Evolutionary conservation across 1,140 invertebrate genomes (phyloP).

Genomic region (Eupristina koningsbergeri): DNA sequence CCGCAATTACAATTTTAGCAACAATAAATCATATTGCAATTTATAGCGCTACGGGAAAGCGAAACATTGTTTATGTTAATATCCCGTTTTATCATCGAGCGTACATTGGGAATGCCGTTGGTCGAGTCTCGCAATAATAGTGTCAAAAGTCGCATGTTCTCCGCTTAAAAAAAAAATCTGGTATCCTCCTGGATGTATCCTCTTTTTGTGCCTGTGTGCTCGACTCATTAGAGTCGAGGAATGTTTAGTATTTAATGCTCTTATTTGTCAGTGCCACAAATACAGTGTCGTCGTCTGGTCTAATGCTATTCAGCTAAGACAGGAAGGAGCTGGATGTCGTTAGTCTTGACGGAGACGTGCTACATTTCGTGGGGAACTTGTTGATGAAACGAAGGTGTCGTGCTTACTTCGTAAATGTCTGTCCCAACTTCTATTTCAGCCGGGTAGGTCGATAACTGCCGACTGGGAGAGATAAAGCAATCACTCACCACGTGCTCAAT

Average conservation of each 20-base stretch:
- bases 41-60: too few species aligned
- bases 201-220: too few species aligned
- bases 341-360: neutral
- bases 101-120: too few species aligned
- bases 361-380: neutral
- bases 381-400: conserved; percentile 1
- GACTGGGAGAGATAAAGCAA: neutral
- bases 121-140: too few species aligned
- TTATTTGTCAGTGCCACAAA: neutral
- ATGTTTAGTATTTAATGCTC: too few species aligned
- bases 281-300: neutral
- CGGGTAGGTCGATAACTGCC: neutral
- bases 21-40: too few species aligned
- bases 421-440: neutral
- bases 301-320: neutral
- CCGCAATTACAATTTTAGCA: too few species aligned
- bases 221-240: neutral
- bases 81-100: too few species aligned
- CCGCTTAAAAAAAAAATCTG: too few species aligned
- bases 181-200: too few species aligned
- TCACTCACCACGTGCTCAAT: neutral
- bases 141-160: too few species aligned
- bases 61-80: too few species aligned
- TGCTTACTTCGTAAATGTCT: conserved; percentile 1
- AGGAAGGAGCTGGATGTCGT: neutral